Evolutionary conservation across 2,888 invertebrate genomes (phyloP).

Genomic region (Holacanthella duospinosa): DNA sequence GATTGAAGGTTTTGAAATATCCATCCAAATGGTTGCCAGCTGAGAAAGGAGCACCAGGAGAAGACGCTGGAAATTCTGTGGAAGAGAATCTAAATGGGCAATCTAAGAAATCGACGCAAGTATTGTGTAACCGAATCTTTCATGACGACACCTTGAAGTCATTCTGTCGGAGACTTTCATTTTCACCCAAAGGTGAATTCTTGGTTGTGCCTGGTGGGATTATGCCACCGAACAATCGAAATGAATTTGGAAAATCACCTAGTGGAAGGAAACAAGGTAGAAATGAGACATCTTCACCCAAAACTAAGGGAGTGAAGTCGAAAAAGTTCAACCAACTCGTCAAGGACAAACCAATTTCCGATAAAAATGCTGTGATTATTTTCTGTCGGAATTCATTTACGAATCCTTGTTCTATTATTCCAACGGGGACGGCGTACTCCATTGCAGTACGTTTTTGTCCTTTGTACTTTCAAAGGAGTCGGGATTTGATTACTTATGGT

Average conservation of each 20-base stretch:
- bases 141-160: conserved; percentile 89
- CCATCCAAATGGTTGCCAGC: conserved; percentile 19
- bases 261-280: neutral
- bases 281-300: neutral
- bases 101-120: neutral
- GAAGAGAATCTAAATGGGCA: conserved; percentile 4
- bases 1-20: conserved; percentile 26
- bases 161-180: conserved; percentile 78
- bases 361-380: conserved; percentile 25
- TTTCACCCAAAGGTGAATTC: conserved; percentile 82
- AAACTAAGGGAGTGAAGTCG: neutral
- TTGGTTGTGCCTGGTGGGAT: conserved; percentile 84
- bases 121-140: conserved; percentile 51
- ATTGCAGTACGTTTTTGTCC: conserved; percentile 76
- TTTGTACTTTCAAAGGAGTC: conserved; percentile 48
- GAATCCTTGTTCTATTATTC: conserved; percentile 32
- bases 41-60: conserved; percentile 24
- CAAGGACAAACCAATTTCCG: conserved; percentile 14
- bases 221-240: conserved; percentile 42
- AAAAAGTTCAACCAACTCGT: neutral
- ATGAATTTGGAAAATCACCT: neutral
- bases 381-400: conserved; percentile 33
- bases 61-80: conserved; percentile 4
- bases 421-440: conserved; percentile 41
- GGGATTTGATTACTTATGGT: conserved; percentile 24